Conservation (phyloP, 2,113 vertebrate genomes). For the Poeciliopsis turrubarensis region DNA sequence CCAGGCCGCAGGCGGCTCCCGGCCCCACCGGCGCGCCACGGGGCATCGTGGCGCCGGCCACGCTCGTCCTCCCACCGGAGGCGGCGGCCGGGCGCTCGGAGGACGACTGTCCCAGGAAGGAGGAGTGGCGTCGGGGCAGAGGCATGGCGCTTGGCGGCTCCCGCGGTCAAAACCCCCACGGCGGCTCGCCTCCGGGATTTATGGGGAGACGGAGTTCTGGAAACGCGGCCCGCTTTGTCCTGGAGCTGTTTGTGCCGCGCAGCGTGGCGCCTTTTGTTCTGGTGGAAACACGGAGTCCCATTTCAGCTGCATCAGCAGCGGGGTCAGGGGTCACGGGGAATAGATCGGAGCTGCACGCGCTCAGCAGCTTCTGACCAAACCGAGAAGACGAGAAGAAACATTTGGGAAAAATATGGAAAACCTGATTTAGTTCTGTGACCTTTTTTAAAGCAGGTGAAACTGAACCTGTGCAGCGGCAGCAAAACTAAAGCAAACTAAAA, state of each 20-base stretch:
- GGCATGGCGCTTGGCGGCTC: constrained; percentile 75
- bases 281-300: constrained; percentile 13
- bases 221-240: constrained; percentile 78
- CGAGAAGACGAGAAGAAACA: not conserved
- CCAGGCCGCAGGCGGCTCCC: constrained; percentile 73
- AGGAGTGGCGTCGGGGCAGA: constrained; percentile 86
- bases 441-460: no score
- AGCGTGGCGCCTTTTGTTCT: constrained; percentile 31
- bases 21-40: constrained; percentile 65
- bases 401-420: not conserved
- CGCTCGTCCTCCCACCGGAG: constrained; percentile 55
- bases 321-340: constrained; percentile 23
- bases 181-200: constrained; percentile 59
- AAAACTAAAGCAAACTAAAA: no score
- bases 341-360: not conserved
- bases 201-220: constrained; percentile 82
- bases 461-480: no score
- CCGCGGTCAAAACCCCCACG: constrained; percentile 65
- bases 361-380: not conserved
- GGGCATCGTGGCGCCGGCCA: constrained; percentile 19
- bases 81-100: constrained; percentile 66
- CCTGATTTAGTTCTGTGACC: no score
- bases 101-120: constrained; percentile 83
- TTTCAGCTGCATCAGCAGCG: constrained; percentile 53
- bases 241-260: constrained; percentile 34